Conservation (phyloP, 2,888 invertebrate species). For the Acrobasis repandana region DNA sequence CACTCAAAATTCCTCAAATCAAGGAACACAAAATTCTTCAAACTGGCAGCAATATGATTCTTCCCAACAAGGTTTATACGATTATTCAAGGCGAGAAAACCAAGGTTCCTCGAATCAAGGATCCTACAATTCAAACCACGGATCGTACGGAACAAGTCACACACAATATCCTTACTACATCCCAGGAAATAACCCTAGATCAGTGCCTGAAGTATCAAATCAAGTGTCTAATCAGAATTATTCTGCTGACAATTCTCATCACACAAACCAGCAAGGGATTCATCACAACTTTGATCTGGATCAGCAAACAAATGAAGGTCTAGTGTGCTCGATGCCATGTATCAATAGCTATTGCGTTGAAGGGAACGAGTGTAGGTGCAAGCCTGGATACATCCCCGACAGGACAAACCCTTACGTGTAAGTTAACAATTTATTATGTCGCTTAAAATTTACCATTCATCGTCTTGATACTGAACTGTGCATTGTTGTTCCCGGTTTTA, state of each 20-base stretch:
- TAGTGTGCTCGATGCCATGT: slow-evolving; percentile 84
- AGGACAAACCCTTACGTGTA: slow-evolving; percentile 58
- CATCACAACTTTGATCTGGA: slow-evolving; percentile 29
- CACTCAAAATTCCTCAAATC: background rate
- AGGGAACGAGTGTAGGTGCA: slow-evolving; percentile 80
- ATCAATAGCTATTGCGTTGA: slow-evolving; percentile 86
- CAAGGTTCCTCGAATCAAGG: background rate
- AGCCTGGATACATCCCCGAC: slow-evolving; percentile 76
- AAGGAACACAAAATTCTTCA: background rate
- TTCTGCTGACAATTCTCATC: background rate
- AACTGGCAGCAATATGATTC: background rate
- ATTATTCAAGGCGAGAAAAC: background rate
- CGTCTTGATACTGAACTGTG: background rate
- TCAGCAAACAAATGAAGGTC: slow-evolving; percentile 30
- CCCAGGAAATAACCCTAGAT: background rate
- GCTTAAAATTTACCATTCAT: background rate
- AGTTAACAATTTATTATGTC: slow-evolving; percentile 1
- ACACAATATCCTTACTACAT: background rate
- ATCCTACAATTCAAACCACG: background rate
- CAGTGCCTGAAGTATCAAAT: slow-evolving; percentile 4
- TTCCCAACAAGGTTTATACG: background rate
- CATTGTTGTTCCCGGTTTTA: too few relatives aligned
- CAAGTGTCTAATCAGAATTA: slow-evolving; percentile 3
- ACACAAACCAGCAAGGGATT: background rate
- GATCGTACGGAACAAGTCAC: background rate